Evolutionary conservation across 2,888 invertebrate species (phyloP).

Genomic region (Theretra japonica): DNA sequence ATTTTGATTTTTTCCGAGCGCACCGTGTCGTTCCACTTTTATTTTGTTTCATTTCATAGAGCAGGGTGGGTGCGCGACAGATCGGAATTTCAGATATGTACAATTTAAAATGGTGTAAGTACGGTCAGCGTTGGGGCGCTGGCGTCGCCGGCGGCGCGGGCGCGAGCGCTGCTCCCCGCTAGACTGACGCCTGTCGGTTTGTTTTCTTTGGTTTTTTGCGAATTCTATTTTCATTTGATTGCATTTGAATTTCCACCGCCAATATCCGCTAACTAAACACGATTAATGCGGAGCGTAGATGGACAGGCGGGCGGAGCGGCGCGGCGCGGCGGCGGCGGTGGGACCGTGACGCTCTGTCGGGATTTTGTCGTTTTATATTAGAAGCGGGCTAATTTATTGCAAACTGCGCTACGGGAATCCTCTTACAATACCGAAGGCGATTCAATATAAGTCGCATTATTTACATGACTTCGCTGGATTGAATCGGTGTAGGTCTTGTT

Average conservation of each 20-base stretch:
- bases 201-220: conserved; percentile 83
- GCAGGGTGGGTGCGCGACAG: conserved; percentile 83
- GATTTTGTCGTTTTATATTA: conserved; percentile 84
- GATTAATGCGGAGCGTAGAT: conserved; percentile 83
- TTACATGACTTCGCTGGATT: conserved; percentile 43
- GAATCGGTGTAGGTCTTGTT: conserved; percentile 34
- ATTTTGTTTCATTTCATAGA: conserved; percentile 85
- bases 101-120: conserved; percentile 86
- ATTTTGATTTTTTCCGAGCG: conserved; percentile 83
- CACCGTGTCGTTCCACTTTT: conserved; percentile 78
- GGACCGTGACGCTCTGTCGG: conserved; percentile 69
- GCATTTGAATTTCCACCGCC: conserved; percentile 85
- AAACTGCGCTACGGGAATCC: conserved; percentile 75
- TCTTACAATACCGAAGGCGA: conserved; percentile 62
- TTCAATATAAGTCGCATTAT: conserved; percentile 54
- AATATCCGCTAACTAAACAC: conserved; percentile 86
- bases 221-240: conserved; percentile 85
- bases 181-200: conserved; percentile 84
- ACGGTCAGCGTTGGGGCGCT: conserved; percentile 73
- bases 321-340: conserved; percentile 46
- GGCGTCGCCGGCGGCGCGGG: conserved; percentile 55
- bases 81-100: conserved; percentile 85
- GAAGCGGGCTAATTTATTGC: conserved; percentile 83
- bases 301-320: conserved; percentile 75
- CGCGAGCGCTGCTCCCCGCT: conserved; percentile 65